Base-by-base conservation (phyloP, 1,140 invertebrate species). In the Bombyx mandarina region DNA sequence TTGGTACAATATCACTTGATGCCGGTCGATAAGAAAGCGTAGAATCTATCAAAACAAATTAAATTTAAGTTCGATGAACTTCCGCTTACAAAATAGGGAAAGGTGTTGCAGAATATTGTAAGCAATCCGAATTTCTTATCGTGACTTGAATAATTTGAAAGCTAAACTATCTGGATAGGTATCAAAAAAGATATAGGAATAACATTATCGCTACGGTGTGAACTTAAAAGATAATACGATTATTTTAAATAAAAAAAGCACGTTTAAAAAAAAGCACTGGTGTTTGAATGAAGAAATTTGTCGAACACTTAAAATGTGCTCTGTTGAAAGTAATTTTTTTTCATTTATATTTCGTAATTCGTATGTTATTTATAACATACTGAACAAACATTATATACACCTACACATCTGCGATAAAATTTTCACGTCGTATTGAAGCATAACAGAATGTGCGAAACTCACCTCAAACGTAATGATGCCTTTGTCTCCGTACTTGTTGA, bases 381-480 rank as follows among this genome's bases (percentile, higher is more conserved):
- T 43, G 54, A 56, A 22, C 49, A 57, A 57, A 53, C 56, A 48
- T 51, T 42, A 18, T 8, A 45, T 42, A 57, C 45, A 52, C 42
- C 43, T 51, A 60, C n/a, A 52, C 8, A 12, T 12, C 7, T 22
- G 35, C 43, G 5, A 12, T 44, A 53, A 53, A 53, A 44, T 43
- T 43, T 44, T 53, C 35, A 53, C 42, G n/a, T n/a, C n/a, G 42
- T n/a, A 18, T 50, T 43, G 7, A 18, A 54, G 60, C 7, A 8
- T 22, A 35, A 35, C 42, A 51, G 22, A 35, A 51, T 49, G 35
- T 49, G 10, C 22, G 42, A 54, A 26, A 79, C 84, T 88, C 69
- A 91, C 91, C 85, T 91, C 91, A 71, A 91, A 91, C 42, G 88
- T 89, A 62, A 91, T 91, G 56, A 89, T 81, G 18, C 88, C 89